phyloP scores from a whole-genome alignment of 2,797 vertebrate genomes.

The Prionace glauca region DNA sequence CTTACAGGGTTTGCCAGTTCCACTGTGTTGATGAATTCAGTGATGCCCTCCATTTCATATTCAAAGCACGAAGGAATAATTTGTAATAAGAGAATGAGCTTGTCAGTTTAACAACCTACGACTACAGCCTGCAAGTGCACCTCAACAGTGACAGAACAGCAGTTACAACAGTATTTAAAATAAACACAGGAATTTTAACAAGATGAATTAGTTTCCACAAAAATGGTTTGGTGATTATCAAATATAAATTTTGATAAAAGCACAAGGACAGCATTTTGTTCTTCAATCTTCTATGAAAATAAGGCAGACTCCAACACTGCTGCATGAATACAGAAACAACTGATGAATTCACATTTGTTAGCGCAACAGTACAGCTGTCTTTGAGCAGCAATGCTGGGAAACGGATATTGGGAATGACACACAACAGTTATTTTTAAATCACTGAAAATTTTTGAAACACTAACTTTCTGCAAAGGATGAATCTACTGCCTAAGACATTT shows the following conservation, averaged over 20 bases:
- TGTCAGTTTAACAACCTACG: constrained; percentile 1
- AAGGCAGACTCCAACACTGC: not conserved
- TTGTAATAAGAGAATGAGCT: not conserved
- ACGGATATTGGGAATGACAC: not conserved
- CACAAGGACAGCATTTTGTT: not conserved
- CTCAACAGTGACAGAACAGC: not conserved
- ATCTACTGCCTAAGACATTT: not conserved
- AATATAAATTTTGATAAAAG: not conserved
- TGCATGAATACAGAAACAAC: not conserved
- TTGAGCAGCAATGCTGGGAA: not conserved
- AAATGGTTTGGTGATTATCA: not conserved
- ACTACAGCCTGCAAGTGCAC: not conserved
- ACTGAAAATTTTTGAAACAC: not conserved
- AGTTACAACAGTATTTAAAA: not conserved
- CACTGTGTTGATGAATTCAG: not conserved
- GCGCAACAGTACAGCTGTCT: not conserved
- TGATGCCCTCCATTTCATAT: not conserved
- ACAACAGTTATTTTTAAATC: not conserved
- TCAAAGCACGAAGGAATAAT: constrained; percentile 28
- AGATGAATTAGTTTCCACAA: not conserved
- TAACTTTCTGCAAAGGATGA: not conserved
- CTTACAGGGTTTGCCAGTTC: not conserved
- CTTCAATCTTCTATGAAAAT: not conserved
- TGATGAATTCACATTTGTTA: not conserved
- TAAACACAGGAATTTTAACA: constrained; percentile 22